These are phyloP conservation scores for Lepidurus apus DNA, from an alignment of 1,140 invertebrate species.

Conservation along the genomic window DNA sequence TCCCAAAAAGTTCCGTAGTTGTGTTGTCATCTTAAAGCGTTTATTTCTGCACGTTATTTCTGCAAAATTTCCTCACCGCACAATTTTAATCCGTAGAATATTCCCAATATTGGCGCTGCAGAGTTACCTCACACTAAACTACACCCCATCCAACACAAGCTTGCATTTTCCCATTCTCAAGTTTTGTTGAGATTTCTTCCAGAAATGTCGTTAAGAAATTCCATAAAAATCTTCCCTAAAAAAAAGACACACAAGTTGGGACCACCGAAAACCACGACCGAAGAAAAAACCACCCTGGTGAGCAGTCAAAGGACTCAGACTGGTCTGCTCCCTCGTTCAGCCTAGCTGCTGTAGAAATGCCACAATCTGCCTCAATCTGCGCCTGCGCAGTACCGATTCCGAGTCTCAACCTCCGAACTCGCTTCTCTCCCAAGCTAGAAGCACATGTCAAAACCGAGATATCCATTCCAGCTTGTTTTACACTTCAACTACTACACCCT, in stretches of 20 bases:
- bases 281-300: background rate
- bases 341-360: slow-evolving; percentile 9
- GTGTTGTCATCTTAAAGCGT: background rate
- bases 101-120: background rate
- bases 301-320: background rate
- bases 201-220: too few species aligned
- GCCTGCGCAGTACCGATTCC: background rate
- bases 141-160: background rate
- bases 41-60: background rate
- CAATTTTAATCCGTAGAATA: background rate
- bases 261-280: background rate
- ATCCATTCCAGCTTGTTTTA: slow-evolving; percentile 19
- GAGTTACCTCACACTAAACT: background rate
- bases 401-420: background rate
- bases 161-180: background rate
- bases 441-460: slow-evolving; percentile 11
- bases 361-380: background rate
- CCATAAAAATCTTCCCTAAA: too few species aligned
- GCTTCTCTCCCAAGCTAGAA: background rate
- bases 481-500: slow-evolving; percentile 14
- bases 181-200: background rate
- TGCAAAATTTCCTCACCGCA: background rate
- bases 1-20: background rate
- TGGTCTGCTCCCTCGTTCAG: background rate
- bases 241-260: background rate